phyloP scores from a whole-genome alignment of 1,140 invertebrate genomes.

The Trigoniulus corallinus region DNA sequence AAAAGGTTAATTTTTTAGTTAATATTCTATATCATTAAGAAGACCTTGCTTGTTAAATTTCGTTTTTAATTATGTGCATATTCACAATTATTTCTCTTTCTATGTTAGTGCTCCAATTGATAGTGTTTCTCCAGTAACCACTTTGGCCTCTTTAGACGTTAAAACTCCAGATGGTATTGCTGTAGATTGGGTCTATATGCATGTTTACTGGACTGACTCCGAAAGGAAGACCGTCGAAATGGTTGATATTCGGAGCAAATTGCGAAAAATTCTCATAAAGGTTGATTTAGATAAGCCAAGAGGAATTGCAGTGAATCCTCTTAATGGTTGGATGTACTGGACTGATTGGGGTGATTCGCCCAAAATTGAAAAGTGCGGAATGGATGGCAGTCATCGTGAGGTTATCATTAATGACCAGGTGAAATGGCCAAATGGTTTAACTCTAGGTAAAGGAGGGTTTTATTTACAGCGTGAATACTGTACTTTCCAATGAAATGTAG shows the following conservation, averaged over 20 bases:
- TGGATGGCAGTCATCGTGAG: slow-evolving; percentile 82
- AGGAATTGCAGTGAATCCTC: slow-evolving; percentile 84
- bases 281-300: slow-evolving; percentile 79
- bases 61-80: too few relatives aligned
- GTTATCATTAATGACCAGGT: slow-evolving; percentile 75
- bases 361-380: slow-evolving; percentile 77
- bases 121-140: slow-evolving; percentile 62
- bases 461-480: too few relatives aligned
- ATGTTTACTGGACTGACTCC: slow-evolving; percentile 93
- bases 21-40: not conserved
- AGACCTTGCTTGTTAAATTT: too few relatives aligned
- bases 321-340: slow-evolving; percentile 95
- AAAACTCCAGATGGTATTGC: slow-evolving; percentile 83
- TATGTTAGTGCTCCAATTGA: slow-evolving; percentile 78
- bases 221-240: slow-evolving; percentile 78
- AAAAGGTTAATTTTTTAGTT: slow-evolving; percentile 43
- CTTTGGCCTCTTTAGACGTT: slow-evolving; percentile 62
- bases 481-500: too few relatives aligned
- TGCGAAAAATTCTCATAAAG: slow-evolving; percentile 68
- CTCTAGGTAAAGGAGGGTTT: slow-evolving; percentile 51
- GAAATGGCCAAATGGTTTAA: slow-evolving; percentile 92
- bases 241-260: slow-evolving; percentile 70
- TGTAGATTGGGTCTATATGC: slow-evolving; percentile 91
- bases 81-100: not conserved
- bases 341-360: slow-evolving; percentile 79